Evolutionary conservation across 1,140 invertebrate species (phyloP).

Genomic region (Drosophila ercepeae): DNA sequence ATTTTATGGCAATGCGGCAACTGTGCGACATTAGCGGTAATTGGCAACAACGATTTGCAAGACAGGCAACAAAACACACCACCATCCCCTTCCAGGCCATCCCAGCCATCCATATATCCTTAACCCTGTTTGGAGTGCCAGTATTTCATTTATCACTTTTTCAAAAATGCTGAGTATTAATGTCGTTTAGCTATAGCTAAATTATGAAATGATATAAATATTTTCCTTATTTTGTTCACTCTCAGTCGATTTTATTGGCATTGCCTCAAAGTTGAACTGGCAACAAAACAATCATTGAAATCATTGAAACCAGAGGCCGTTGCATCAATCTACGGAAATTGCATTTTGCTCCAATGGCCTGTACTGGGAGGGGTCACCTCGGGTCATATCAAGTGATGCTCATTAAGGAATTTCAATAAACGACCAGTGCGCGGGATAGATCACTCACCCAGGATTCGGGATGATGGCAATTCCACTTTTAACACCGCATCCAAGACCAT

Average conservation of each 20-base stretch:
- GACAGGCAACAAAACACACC: constrained; percentile 34
- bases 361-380: constrained; percentile 7
- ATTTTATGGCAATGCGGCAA: constrained; percentile 79
- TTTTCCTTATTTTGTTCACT: too few species aligned
- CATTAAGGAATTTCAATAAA: constrained; percentile 82
- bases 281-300: neutral
- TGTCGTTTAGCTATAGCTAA: too few species aligned
- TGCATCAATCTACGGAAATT: constrained; percentile 53
- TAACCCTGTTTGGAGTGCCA: constrained; percentile 22
- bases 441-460: constrained; percentile 43
- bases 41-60: constrained; percentile 69
- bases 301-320: constrained; percentile 1
- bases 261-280: constrained; percentile 55
- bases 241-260: constrained; percentile 56
- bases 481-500: constrained; percentile 10
- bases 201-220: too few species aligned
- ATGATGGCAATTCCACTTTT: constrained; percentile 3
- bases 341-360: constrained; percentile 53
- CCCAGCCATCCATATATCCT: constrained; percentile 1
- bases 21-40: constrained; percentile 81
- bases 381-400: constrained; percentile 52
- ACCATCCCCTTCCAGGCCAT: neutral
- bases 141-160: constrained; percentile 55
- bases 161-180: constrained; percentile 9
- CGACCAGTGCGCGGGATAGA: constrained; percentile 61